Evolutionary conservation across 92 coral and sea anemone species (phyloP), one percentile per base, ranked within the genome.

Genomic region (Virgularia gustaviana): DNA sequence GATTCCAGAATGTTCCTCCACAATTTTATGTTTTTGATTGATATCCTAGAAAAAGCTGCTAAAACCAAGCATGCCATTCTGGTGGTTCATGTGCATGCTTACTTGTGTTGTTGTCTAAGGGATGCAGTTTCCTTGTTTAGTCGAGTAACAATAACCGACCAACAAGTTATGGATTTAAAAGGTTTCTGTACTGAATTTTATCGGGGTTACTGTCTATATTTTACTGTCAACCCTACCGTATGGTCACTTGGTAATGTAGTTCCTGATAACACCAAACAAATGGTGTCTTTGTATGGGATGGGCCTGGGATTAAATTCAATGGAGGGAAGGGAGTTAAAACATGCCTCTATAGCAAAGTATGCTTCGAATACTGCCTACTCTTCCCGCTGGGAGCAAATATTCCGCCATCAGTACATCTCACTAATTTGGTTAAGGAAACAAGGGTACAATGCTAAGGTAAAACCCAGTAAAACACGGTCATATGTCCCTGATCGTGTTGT

Each of bases 1-100:
- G 88, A 84, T 57, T 84, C 88, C 32, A 58, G 88, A 53, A 79
- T 84, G 85, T 84, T n/a, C n/a, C n/a, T n/a, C n/a, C n/a, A n/a
- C n/a, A n/a, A n/a, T n/a, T 66, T 70, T 49, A 79, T 79, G 82
- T 61, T 74, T 45, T 55, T 80, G 19, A 70, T 80, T 84, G 88
- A 79, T 79, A 23, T 78, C 33, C 31, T 83, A 60, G 67, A 66
- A 62, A 79, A 66, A 30, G 57, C 79, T 36, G 55, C 67, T 59
- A 82, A 85, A 82, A 75, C 56, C 68, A 71, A 74, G 57, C 79
- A 75, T 39, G 79, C 79, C 72, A 45, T 58, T 31, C 71, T 79
- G 62, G 39, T 64, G 29, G 79, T 55, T 36, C 62, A 55, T 55
- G 62, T 55, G 27, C 25, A 25, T 2, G 4, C 62, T 2, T 55